Percentiles rank a stretch among this genome's conserved stretches.
These are phyloP conservation scores for Hoplias malabaricus DNA, from an alignment of 2,113 vertebrate species.

Conservation along the genomic window DNA sequence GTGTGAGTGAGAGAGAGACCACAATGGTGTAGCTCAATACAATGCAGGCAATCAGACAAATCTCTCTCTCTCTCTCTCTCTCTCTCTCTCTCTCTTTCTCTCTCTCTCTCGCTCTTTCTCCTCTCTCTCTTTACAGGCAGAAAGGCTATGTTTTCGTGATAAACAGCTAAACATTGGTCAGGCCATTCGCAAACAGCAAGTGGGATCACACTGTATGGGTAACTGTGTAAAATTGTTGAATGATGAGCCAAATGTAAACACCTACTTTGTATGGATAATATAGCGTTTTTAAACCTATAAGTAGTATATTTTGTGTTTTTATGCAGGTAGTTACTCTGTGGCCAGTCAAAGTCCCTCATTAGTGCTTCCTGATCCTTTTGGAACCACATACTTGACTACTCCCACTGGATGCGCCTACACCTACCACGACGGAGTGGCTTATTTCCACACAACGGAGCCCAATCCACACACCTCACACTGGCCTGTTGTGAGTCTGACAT, in stretches of 20 bases:
- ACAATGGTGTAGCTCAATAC: no score
- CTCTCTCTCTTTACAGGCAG: slow-evolving; percentile 67
- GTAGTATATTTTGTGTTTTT: background rate
- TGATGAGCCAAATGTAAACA: background rate
- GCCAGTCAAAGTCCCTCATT: slow-evolving; percentile 54
- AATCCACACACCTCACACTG: slow-evolving; percentile 71
- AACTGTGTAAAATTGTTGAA: background rate
- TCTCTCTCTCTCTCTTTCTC: background rate
- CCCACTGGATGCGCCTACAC: slow-evolving; percentile 82
- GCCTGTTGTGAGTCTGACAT: slow-evolving; percentile 71
- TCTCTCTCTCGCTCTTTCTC: background rate
- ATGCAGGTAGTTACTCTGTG: slow-evolving; percentile 16
- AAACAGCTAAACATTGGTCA: slow-evolving; percentile 84
- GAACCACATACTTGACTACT: slow-evolving; percentile 79
- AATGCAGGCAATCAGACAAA: no score
- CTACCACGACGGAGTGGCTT: slow-evolving; percentile 86
- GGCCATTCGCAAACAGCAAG: slow-evolving; percentile 80
- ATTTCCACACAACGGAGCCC: slow-evolving; percentile 79
- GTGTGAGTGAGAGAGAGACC: background rate
- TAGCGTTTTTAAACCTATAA: no score
- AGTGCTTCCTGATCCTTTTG: slow-evolving; percentile 35
- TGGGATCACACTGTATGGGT: slow-evolving; percentile 68
- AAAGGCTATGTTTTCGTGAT: slow-evolving; percentile 78
- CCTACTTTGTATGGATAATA: no score
- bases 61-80: no score